These are phyloP conservation scores for Poecilia latipinna DNA, from an alignment of 2,113 vertebrate species.

Conservation along the genomic window DNA sequence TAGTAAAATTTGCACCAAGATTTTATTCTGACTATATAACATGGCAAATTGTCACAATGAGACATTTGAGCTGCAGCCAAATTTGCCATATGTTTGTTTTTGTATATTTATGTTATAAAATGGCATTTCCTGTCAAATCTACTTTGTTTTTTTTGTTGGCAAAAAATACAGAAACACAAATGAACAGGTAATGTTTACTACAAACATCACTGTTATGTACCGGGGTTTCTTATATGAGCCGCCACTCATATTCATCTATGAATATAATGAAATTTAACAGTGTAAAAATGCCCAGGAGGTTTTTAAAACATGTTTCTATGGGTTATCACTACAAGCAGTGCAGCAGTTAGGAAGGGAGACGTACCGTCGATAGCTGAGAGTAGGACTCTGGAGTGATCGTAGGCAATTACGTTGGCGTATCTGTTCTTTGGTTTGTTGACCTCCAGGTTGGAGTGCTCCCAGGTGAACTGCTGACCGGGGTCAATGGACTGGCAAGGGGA, in stretches of 20 bases:
- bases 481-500: constrained; percentile 90
- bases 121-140: not conserved
- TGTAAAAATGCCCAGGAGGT: constrained; percentile 18
- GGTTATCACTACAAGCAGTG: constrained; percentile 25
- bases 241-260: not conserved
- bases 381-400: constrained; percentile 96
- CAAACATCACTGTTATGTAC: no score
- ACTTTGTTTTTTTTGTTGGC: no score
- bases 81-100: not conserved
- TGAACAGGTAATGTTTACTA: no score
- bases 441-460: constrained; percentile 98
- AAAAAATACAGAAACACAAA: no score
- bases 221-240: constrained; percentile 22
- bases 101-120: not conserved
- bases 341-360: constrained; percentile 35
- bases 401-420: constrained; percentile 98
- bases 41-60: not conserved
- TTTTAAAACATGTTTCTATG: constrained; percentile 3
- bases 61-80: not conserved
- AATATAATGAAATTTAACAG: constrained; percentile 28
- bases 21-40: no score
- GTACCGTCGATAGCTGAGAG: constrained; percentile 97
- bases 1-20: no score
- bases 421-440: constrained; percentile 99
- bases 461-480: constrained; percentile 98